Conservation (phyloP, 1,140 invertebrate species). For the Drosophila chauvacae region DNA sequence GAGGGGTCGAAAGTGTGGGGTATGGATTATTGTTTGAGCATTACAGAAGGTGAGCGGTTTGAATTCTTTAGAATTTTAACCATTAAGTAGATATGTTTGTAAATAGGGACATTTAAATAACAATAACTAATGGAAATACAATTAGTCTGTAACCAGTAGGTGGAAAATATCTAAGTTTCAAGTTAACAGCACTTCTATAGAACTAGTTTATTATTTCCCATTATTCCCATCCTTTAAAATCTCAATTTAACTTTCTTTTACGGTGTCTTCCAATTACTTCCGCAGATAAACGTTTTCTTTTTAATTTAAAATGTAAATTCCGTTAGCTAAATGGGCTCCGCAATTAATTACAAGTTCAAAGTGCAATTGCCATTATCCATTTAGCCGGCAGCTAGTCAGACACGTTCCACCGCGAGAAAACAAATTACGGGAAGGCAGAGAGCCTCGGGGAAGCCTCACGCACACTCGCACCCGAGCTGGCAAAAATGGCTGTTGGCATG, state of each 20-base stretch:
- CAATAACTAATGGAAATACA: too few relatives aligned
- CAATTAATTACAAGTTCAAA: slow-evolving; percentile 76
- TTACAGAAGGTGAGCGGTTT: too few relatives aligned
- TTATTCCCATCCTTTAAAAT: too few relatives aligned
- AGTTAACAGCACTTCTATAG: background rate
- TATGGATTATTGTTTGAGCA: background rate
- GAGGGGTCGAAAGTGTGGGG: background rate
- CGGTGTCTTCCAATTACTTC: background rate
- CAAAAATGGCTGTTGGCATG: slow-evolving; percentile 77
- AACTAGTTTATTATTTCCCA: background rate
- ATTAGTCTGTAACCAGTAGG: too few relatives aligned
- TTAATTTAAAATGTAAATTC: slow-evolving; percentile 26
- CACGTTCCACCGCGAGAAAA: slow-evolving; percentile 45
- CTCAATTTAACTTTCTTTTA: too few relatives aligned
- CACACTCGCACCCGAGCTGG: slow-evolving; percentile 24
- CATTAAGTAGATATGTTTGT: background rate
- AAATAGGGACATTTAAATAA: too few relatives aligned
- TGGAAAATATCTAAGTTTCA: background rate
- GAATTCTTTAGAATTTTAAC: background rate
- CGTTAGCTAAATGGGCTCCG: slow-evolving; percentile 5
- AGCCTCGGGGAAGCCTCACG: slow-evolving; percentile 29
- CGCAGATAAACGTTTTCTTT: slow-evolving; percentile 3
- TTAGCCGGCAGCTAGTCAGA: slow-evolving; percentile 63
- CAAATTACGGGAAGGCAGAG: slow-evolving; percentile 3
- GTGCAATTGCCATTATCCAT: slow-evolving; percentile 76